Conservation (phyloP, 2,888 invertebrate genomes). For the Labia minor region DNA sequence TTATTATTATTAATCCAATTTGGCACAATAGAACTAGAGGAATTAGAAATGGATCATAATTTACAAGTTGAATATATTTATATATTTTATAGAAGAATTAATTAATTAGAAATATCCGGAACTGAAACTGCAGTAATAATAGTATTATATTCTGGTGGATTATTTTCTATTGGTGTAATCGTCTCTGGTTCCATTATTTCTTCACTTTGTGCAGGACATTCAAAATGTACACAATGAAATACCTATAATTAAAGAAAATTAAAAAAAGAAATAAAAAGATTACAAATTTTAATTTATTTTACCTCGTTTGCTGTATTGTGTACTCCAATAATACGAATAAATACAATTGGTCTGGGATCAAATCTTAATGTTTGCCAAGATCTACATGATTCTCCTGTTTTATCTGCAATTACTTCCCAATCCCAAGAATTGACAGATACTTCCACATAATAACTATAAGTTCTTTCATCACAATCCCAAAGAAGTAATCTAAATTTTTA, state of each 20-base stretch:
- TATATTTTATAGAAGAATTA: too few species aligned
- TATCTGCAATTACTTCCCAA: conserved; percentile 86
- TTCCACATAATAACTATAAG: conserved; percentile 93
- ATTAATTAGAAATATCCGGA: too few species aligned
- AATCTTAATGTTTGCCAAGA: conserved; percentile 93
- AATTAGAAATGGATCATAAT: too few species aligned
- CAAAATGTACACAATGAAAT: conserved; percentile 96
- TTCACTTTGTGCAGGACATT: conserved; percentile 68
- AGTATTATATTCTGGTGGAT: too few species aligned
- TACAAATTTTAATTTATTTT: conserved; percentile 24
- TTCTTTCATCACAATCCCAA: conserved; percentile 94
- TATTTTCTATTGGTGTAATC: too few species aligned
- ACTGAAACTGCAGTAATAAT: too few species aligned
- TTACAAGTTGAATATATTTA: too few species aligned
- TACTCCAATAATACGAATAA: conserved; percentile 90
- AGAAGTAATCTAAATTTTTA: conserved; percentile 73
- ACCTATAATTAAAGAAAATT: too few species aligned
- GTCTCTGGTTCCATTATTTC: not conserved
- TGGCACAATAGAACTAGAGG: too few species aligned
- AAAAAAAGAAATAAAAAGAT: not conserved
- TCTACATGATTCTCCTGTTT: conserved; percentile 71
- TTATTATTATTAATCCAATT: too few species aligned
- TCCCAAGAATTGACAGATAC: conserved; percentile 84
- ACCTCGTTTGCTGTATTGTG: conserved; percentile 96
- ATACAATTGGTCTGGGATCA: conserved; percentile 74